phyloP scores from a whole-genome alignment of 2,888 invertebrate genomes.

The Harpagoxenus sublaevis region DNA sequence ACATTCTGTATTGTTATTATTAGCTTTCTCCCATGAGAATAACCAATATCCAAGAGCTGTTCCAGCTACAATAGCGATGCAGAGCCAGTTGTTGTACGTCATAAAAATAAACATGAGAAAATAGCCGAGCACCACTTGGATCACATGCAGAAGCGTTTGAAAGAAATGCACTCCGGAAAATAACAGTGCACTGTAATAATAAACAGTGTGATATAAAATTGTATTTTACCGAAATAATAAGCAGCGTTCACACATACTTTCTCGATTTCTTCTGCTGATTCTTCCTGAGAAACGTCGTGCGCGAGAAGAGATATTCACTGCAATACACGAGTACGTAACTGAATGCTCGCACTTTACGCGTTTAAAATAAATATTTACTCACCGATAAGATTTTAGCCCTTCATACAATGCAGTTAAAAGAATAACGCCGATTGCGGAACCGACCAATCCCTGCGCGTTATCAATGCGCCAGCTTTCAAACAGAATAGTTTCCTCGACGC shows the following conservation, averaged over 20 bases:
- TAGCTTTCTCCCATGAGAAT: slow-evolving; percentile 80
- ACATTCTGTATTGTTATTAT: slow-evolving; percentile 77
- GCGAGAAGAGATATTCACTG: slow-evolving; percentile 77
- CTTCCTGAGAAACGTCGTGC: slow-evolving; percentile 40
- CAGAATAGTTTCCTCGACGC: slow-evolving; percentile 86
- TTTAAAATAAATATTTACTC: slow-evolving; percentile 48
- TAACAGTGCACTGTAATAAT: slow-evolving; percentile 78
- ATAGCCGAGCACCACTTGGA: slow-evolving; percentile 87
- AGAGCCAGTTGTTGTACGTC: slow-evolving; percentile 89
- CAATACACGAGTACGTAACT: not conserved
- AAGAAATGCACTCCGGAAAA: slow-evolving; percentile 79
- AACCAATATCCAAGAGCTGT: slow-evolving; percentile 87
- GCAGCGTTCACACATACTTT: slow-evolving; percentile 65
- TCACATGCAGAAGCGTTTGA: slow-evolving; percentile 80
- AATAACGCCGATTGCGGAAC: slow-evolving; percentile 89
- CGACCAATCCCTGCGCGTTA: slow-evolving; percentile 87
- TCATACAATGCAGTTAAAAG: slow-evolving; percentile 89
- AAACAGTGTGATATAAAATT: not conserved
- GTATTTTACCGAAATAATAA: not conserved
- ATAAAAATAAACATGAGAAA: slow-evolving; percentile 89
- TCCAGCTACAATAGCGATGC: slow-evolving; percentile 87
- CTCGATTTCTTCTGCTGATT: slow-evolving; percentile 52
- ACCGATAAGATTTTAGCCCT: slow-evolving; percentile 89
- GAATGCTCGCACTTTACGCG: not conserved
- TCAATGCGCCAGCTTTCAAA: slow-evolving; percentile 87